Base-by-base conservation (phyloP, 2,113 vertebrate species). In the Vireo altiloquus region DNA sequence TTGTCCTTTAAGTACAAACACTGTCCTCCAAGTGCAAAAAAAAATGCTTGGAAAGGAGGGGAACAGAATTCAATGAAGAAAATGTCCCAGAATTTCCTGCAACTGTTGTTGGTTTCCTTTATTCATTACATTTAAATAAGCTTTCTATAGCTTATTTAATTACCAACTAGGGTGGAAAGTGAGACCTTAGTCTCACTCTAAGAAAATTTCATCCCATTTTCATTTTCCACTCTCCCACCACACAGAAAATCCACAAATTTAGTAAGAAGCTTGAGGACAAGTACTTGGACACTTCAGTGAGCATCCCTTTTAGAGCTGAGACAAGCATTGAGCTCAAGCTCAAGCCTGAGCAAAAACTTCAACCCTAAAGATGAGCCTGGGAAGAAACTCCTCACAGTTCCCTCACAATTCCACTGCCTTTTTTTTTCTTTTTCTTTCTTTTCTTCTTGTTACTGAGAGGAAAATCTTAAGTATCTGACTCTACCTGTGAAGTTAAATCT, bases 61-160 rank as follows among this genome's bases (percentile, higher is more conserved):
- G 54, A 92, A 76, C n/a, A 80, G 2, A 87, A 91, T 81, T 95
- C 69, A 89, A 33, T 15, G 20, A 70, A 87, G 68, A 86, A 94
- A 88, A 74, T 19, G 40, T 37, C 46, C n/a, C 68, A 93, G 91
- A 65, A 94, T 83, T 86, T 95, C 63, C 89, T 86, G 68, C 44
- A 80, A 83, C 83, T 59, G 27, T 77, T 95, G 53, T 30, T 42
- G 13, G 16, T 77, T 57, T 90, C 70, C 40, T 57, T 76, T 65
- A 42, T 69, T 86, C 25, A 66, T 65, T 80, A 53, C 14, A 40
- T 52, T 71, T 60, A 24, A n/a, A n/a, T n/a, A n/a, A n/a, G 47
- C 54, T 92, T 94, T 86, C 76, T 86, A 37, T 31, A 49, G 37
- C 25, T 89, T 24, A 49, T 24, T 68, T 68, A 74, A 75, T 56